These are phyloP conservation scores for Venusia cambrica DNA, from an alignment of 2,888 invertebrate genomes.

Conservation along the genomic window DNA sequence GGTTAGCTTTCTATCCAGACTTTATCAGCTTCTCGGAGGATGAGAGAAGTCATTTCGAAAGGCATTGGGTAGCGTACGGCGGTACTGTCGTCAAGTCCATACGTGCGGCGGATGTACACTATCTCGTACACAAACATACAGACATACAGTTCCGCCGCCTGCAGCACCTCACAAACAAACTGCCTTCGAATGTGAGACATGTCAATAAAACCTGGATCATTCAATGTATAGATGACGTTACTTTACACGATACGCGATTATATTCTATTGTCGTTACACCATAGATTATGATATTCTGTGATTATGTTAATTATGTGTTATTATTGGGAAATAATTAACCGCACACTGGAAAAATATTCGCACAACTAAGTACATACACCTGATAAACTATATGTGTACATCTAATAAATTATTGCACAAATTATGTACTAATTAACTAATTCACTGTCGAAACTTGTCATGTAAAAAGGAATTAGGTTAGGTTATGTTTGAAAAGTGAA, in stretches of 20 bases:
- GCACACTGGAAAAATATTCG: no score
- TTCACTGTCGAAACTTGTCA: no score
- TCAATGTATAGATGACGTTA: slow-evolving; percentile 58
- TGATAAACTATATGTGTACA: not conserved
- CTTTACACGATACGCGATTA: slow-evolving; percentile 51
- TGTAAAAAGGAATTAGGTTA: no score
- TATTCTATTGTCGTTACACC: slow-evolving; percentile 54
- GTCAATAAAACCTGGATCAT: slow-evolving; percentile 64
- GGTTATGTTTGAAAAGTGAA: no score
- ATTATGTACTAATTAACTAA: no score
- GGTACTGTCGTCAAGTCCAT: slow-evolving; percentile 69
- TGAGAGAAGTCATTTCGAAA: slow-evolving; percentile 60
- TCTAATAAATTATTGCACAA: no score
- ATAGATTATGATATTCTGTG: slow-evolving; percentile 19
- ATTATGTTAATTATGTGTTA: no score
- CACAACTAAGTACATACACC: no score
- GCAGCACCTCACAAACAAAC: slow-evolving; percentile 49
- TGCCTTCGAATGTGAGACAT: slow-evolving; percentile 49
- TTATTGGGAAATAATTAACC: no score
- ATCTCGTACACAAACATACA: slow-evolving; percentile 54
- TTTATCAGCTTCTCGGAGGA: slow-evolving; percentile 63
- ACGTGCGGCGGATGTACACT: slow-evolving; percentile 55
- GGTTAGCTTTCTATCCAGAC: slow-evolving; percentile 69
- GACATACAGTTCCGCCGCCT: slow-evolving; percentile 48
- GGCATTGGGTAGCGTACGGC: slow-evolving; percentile 85